A percentile compares a stretch with the other conserved stretches of the same genome.
Evolutionary conservation across 2,113 vertebrate species (phyloP).

Genomic region (Hippocampus zosterae): DNA sequence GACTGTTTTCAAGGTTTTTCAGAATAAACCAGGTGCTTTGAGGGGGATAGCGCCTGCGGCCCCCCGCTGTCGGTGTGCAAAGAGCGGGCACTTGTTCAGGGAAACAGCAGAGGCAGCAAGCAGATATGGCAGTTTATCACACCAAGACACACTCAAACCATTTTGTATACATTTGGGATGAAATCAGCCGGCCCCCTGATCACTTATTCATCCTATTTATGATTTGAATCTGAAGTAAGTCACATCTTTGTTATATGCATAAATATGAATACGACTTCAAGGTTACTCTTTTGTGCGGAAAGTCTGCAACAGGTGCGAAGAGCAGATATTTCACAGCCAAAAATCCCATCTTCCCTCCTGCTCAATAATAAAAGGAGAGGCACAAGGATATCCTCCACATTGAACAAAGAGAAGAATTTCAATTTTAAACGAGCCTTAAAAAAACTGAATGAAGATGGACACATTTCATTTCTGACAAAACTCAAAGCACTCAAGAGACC

Average conservation of each 20-base stretch:
- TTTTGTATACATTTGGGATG: slow-evolving; percentile 6
- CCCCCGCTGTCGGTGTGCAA: slow-evolving; percentile 54
- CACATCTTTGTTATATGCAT: background rate
- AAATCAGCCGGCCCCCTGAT: slow-evolving; percentile 6
- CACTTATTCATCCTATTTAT: background rate
- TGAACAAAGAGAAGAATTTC: slow-evolving; percentile 33
- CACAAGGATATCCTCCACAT: slow-evolving; percentile 19
- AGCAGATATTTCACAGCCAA: slow-evolving; percentile 10
- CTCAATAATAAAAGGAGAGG: slow-evolving; percentile 20
- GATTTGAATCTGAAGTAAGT: background rate
- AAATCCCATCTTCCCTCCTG: slow-evolving; percentile 4
- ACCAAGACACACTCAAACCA: background rate
- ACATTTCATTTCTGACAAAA: slow-evolving; percentile 33
- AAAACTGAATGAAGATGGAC: slow-evolving; percentile 35
- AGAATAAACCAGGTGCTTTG: slow-evolving; percentile 56
- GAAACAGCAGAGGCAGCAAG: slow-evolving; percentile 30
- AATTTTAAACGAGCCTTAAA: slow-evolving; percentile 36
- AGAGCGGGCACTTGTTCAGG: slow-evolving; percentile 30
- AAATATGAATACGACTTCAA: slow-evolving; percentile 5
- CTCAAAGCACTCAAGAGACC: slow-evolving; percentile 31
- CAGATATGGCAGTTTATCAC: slow-evolving; percentile 30
- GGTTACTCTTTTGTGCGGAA: slow-evolving; percentile 12
- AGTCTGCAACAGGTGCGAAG: slow-evolving; percentile 21
- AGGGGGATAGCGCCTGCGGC: slow-evolving; percentile 49
- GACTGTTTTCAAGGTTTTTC: slow-evolving; percentile 69